Evolutionary conservation across 2,113 vertebrate species (phyloP), one percentile per base, ranked within the genome.

Genomic region (Oriolus oriolus): DNA sequence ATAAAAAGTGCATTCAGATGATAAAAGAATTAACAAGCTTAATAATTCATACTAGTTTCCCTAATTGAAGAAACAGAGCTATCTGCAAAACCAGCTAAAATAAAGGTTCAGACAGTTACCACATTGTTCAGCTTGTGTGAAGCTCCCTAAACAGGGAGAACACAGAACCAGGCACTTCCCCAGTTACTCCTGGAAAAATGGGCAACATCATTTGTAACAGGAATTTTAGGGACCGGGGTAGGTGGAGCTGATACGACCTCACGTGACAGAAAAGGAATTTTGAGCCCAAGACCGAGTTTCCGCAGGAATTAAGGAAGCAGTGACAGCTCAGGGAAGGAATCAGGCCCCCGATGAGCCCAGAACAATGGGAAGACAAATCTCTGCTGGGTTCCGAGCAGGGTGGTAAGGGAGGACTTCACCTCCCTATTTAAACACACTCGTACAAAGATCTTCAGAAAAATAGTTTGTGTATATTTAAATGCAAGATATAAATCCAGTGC

Each of bases 261-360:
- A 83, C 6, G 6, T 37, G 87, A 59, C 70, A 93, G 56, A 70
- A 39, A n/a, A 84, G 84, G 65, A 91, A 87, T 93, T 91, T 1
- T 64, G 54, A 94, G 74, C 45, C 65, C 44, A 35, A 52, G 79
- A 76, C 37, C 0, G n/a, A 71, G 64, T 60, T 94, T 89, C 87
- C 9, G 23, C 81, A 81, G 84, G 87, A 93, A 80, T 85, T 20
- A 20, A 70, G 89, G 86, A 90, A 94, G 78, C 50, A 60, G 54
- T 8, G 60, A 57, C 2, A 61, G 85, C 42, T 89, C 47, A 19
- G 81, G 57, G 77, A 74, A 89, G 63, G 49, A 69, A 71, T 50
- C 31, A 13, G 83, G 57, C 65, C 82, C 66, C 75, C 75, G 52
- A 85, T 37, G 74, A 81, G 84, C 26, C 65, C 84, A 52, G n/a